Base-by-base conservation (phyloP, 2,797 vertebrate genomes). In the Lagodon rhomboides region DNA sequence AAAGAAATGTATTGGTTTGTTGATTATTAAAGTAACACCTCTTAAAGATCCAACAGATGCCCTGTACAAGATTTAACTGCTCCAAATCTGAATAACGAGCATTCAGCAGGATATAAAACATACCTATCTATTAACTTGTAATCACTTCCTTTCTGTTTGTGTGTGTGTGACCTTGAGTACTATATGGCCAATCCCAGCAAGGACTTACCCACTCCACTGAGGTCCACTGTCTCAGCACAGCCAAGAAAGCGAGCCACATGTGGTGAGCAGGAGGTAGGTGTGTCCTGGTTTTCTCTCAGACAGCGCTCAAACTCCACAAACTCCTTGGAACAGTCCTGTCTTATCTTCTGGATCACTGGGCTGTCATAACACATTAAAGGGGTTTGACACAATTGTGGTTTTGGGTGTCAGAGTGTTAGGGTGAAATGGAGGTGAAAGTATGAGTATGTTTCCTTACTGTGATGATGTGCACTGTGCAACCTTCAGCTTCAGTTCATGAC, bases 321-420 rank as follows among this genome's bases (percentile, higher is more conserved):
- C 13, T 98, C 95, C 47, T 91, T 93, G 0, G 95, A 94, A 7
- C 98, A 98, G 38, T 94, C 94, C 11, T 91, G 92, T 12, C 96
- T 94, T 90, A 99, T 99, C 91, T 95, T 97, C 90, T 94, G 96
- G 68, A 99, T 97, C 85, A 98, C 95, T 0, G 98, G 98, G 87
- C 97, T 99, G 51, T 62, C 23, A 53, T 73, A 44, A 78, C 46
- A 82, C 34, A 12, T 10, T 46, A 12, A 12, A 76, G 1, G n/a
- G 23, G 5, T 79, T 58, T 63, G 25, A 13, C 2, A 56, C 5
- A 67, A 47, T 44, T 51, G 25, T 25, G 20, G 20, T 1, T 56
- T 30, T 56, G 12, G 22, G 4, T 62, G 38, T 46, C 12, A 59
- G 9, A 16, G 34, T 49, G 27, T 38, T 2, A 63, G 7, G 15